phyloP scores from a whole-genome alignment of 2,113 vertebrate species.

The Oplegnathus fasciatus region DNA sequence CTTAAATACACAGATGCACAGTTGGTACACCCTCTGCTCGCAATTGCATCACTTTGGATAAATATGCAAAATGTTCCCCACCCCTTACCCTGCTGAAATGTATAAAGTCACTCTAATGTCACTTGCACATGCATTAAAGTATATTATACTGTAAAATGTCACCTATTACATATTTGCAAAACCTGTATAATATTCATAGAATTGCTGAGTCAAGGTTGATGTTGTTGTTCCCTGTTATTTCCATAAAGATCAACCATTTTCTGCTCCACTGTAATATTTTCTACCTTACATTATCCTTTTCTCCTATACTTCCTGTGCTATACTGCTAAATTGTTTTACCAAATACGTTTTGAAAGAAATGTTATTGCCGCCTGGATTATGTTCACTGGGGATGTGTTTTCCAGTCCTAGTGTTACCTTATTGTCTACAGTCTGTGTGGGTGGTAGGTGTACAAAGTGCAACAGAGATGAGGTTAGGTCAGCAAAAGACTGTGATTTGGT shows the following conservation, averaged over 20 bases:
- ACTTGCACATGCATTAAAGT: background rate
- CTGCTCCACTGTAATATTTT: background rate
- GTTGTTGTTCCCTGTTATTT: slow-evolving; percentile 2
- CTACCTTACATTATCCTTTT: background rate
- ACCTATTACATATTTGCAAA: background rate
- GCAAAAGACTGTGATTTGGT: background rate
- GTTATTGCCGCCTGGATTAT: background rate
- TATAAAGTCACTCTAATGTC: background rate
- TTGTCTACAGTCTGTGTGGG: background rate
- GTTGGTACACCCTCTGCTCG: background rate
- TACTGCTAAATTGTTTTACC: background rate
- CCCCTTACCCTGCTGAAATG: background rate
- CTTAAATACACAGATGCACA: slow-evolving; percentile 14
- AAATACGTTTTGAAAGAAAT: background rate
- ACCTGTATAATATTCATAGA: background rate
- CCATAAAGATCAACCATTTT: background rate
- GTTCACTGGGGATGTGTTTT: background rate
- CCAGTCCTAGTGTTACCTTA: background rate
- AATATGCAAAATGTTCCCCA: slow-evolving; percentile 26
- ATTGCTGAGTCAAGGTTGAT: background rate
- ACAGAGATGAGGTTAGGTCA: background rate
- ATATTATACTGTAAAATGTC: background rate
- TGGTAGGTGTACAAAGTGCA: background rate
- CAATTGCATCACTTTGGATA: slow-evolving; percentile 12
- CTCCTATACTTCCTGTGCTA: background rate